phyloP scores from a whole-genome alignment of 2,113 vertebrate genomes.

The Trogon melanurus region DNA sequence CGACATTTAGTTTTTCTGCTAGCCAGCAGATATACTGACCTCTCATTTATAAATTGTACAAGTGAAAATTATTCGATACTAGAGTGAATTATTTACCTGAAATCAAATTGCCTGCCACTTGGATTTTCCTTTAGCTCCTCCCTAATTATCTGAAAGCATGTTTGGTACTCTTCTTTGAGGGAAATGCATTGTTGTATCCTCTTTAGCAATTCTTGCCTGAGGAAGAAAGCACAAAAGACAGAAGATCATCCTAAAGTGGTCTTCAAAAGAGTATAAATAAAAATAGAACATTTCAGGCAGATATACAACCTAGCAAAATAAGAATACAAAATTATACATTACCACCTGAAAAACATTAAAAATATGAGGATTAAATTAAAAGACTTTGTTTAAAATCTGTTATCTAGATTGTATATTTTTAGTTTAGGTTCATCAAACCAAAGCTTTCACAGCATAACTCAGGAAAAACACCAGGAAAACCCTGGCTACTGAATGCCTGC shows the following conservation, averaged over 20 bases:
- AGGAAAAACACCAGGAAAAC: neutral
- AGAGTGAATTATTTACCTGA: conserved; percentile 73
- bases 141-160: conserved; percentile 75
- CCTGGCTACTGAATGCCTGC: neutral
- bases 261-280: neutral
- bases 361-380: neutral
- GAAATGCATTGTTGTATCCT: conserved; percentile 75
- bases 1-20: neutral
- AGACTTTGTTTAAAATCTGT: neutral
- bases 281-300: neutral
- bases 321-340: neutral
- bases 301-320: neutral
- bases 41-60: neutral
- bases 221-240: neutral
- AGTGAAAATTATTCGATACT: neutral
- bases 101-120: conserved; percentile 76
- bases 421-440: neutral
- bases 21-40: neutral
- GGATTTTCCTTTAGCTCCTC: conserved; percentile 74
- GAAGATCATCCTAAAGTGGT: neutral
- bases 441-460: neutral
- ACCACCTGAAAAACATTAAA: neutral
- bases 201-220: conserved; percentile 78
- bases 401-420: neutral
- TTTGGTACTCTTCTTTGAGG: conserved; percentile 79